phyloP scores from a whole-genome alignment of 2,888 invertebrate genomes.

The Drosophila lacicola region DNA sequence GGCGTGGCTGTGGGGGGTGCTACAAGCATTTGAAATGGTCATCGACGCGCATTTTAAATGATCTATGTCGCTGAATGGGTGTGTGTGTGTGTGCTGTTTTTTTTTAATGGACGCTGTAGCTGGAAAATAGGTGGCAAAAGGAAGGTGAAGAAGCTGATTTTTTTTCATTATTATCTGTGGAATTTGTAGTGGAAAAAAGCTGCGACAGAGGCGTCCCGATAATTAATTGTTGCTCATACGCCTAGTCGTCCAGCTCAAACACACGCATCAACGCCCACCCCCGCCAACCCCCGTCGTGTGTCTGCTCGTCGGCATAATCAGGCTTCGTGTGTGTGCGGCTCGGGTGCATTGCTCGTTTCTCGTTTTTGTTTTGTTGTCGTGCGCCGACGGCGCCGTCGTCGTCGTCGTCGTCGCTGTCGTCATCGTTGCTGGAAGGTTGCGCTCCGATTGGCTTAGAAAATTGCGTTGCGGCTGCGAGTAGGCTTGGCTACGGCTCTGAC shows the following conservation, averaged over 20 bases:
- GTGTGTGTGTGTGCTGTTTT: constrained; percentile 36
- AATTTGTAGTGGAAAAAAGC: constrained; percentile 55
- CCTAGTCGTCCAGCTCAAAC: constrained; percentile 55
- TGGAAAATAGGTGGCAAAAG: constrained; percentile 15
- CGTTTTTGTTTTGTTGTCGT: constrained; percentile 77
- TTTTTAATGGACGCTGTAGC: constrained; percentile 49
- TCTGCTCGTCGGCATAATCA: constrained; percentile 60
- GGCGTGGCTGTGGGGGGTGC: constrained; percentile 45
- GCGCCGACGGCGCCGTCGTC: constrained; percentile 63
- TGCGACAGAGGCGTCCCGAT: constrained; percentile 58
- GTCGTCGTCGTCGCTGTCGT: constrained; percentile 48
- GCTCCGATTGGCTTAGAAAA: constrained; percentile 84
- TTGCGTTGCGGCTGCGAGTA: constrained; percentile 78
- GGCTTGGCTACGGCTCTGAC: constrained; percentile 78
- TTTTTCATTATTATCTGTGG: constrained; percentile 55
- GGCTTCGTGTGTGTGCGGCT: constrained; percentile 62
- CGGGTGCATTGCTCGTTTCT: constrained; percentile 43
- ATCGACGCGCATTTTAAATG: constrained; percentile 83
- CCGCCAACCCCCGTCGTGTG: constrained; percentile 1
- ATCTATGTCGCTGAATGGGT: constrained; percentile 65
- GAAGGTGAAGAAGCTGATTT: constrained; percentile 24
- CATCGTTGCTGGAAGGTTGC: constrained; percentile 61
- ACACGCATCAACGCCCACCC: constrained; percentile 27
- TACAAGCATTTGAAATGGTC: constrained; percentile 79
- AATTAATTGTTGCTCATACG: constrained; percentile 80